Base-by-base conservation (phyloP, 2,888 invertebrate species). In the Netelia inedita region DNA sequence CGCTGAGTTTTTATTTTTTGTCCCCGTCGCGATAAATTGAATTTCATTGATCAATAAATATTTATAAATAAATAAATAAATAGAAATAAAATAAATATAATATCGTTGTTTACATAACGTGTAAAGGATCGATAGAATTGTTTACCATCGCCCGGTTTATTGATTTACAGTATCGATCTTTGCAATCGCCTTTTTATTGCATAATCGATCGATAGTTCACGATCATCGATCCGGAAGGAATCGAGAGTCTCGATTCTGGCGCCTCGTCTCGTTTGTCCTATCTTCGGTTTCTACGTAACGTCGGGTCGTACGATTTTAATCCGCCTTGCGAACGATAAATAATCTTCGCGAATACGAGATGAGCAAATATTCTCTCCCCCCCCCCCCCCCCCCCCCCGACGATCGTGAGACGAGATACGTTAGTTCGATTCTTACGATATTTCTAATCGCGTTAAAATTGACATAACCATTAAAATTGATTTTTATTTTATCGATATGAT, bases 311-410 rank as follows among this genome's bases (percentile, higher is more conserved):
- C 57, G 43, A 83, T 57, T 76, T 73, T 61, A 19, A 65, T 63
- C 46, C 41, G 23, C n/a, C n/a, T 75, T 41, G 68, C 2, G 10
- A 2, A 46, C 11, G 46, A 46, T 14, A 57, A 78, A 61, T 79
- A 61, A 81, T 84, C 72, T 72, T 69, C 50, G 59, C 21, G 76
- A 81, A 61, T 53, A 79, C 78, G 53, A 71, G 41, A 50, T 41
- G 53, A 61, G 78, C 63, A 79, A 79, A 79, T 69, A 71, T 71
- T 69, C 53, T 71, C 59, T 16, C 53, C 23, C 53, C 61, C 63
- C 59, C 53, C 50, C 19, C 10, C 59, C 28, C 53, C 23, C 53
- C 61, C 63, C 59, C 53, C 50, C 19, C 10, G 46, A 69, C 28
- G 5, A 28, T 28, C 28, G 5, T 78, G 43, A n/a, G 43, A 23